Percentiles rank a stretch among this genome's conserved stretches.
Conservation (phyloP, 2,797 vertebrate genomes). For the Epinephelus malabaricus region DNA sequence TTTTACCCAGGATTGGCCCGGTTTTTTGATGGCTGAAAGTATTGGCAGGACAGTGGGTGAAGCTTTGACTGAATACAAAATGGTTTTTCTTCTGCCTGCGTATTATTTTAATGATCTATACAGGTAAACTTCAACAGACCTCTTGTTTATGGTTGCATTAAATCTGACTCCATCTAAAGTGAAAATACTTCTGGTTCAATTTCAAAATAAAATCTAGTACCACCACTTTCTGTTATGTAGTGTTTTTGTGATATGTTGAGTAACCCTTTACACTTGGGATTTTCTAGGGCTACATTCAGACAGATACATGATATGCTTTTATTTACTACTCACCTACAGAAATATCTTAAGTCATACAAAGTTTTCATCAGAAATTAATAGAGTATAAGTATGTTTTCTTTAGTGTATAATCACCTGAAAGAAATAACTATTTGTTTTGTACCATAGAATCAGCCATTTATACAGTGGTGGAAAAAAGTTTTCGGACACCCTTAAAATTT, state of each 20-base stretch:
- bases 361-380: too few relatives aligned
- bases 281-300: not conserved
- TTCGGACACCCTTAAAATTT: too few relatives aligned
- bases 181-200: constrained; percentile 55
- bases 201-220: constrained; percentile 75
- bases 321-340: too few relatives aligned
- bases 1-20: constrained; percentile 23
- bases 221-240: constrained; percentile 24
- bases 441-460: too few relatives aligned
- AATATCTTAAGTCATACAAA: too few relatives aligned
- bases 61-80: constrained; percentile 19
- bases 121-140: constrained; percentile 43
- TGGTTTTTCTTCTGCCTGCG: constrained; percentile 16
- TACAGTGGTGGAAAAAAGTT: too few relatives aligned
- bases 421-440: too few relatives aligned
- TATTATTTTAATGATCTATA: constrained; percentile 60
- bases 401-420: too few relatives aligned
- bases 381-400: too few relatives aligned
- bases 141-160: constrained; percentile 61
- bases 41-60: constrained; percentile 41
- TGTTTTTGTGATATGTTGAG: not conserved
- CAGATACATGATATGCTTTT: not conserved
- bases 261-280: not conserved
- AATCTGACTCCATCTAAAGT: constrained; percentile 49
- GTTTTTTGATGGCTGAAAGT: constrained; percentile 36